These are phyloP conservation scores for Dromas ardeola DNA, from an alignment of 2,113 vertebrate genomes.

Conservation along the genomic window DNA sequence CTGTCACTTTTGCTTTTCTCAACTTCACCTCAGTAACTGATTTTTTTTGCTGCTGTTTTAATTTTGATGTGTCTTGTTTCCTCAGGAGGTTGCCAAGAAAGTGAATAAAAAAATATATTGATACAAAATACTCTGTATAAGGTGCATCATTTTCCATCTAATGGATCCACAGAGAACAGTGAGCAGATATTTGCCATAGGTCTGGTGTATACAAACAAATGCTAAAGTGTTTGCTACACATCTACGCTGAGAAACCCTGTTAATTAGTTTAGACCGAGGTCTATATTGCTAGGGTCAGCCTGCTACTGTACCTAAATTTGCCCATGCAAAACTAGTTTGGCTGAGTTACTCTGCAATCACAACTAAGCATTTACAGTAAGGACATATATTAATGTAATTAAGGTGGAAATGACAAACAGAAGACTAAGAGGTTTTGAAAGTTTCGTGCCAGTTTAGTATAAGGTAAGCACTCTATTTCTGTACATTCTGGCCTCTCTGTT, in stretches of 20 bases:
- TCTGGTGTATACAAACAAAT: background rate
- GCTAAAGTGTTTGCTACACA: background rate
- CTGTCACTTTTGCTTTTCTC: conserved; percentile 71
- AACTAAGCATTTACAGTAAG: background rate
- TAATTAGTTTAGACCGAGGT: background rate
- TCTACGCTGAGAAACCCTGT: conserved; percentile 49
- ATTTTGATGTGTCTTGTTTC: conserved; percentile 64
- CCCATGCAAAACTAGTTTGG: background rate
- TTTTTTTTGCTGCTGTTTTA: conserved; percentile 61
- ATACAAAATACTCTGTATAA: background rate
- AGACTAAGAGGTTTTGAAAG: background rate
- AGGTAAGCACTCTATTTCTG: background rate
- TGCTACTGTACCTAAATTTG: background rate
- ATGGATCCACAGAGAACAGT: background rate
- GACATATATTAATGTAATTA: background rate
- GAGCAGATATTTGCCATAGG: background rate
- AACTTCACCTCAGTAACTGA: conserved; percentile 58
- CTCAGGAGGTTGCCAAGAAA: conserved; percentile 36
- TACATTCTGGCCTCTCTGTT: background rate
- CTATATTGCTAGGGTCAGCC: background rate
- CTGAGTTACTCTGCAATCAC: background rate
- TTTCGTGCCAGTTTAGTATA: background rate
- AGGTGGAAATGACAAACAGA: background rate
- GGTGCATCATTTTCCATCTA: background rate
- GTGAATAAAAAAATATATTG: conserved; percentile 50